These are phyloP conservation scores for Amniataba percoides DNA, from an alignment of 2,797 vertebrate genomes.

Conservation along the genomic window DNA sequence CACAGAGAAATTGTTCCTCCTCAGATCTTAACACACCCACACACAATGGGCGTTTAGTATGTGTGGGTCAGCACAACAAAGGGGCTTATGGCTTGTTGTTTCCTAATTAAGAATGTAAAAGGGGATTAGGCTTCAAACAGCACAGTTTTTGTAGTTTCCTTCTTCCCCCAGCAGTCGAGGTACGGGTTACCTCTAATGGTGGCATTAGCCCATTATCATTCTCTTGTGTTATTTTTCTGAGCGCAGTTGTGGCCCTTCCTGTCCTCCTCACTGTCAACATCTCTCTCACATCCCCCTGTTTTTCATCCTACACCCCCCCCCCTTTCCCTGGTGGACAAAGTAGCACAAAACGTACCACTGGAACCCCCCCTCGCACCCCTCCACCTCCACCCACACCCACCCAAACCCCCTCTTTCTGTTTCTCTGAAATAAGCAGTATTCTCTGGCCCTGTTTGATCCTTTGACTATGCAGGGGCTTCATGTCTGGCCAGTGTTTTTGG, in stretches of 20 bases:
- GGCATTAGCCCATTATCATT: constrained; percentile 60
- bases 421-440: constrained; percentile 91
- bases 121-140: constrained; percentile 84
- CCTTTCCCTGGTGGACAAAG: constrained; percentile 66
- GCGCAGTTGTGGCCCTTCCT: constrained; percentile 51
- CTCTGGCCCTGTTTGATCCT: constrained; percentile 95
- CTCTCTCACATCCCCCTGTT: constrained; percentile 36
- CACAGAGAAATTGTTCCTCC: constrained; percentile 53
- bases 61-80: constrained; percentile 79
- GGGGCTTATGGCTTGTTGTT: constrained; percentile 79
- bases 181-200: constrained; percentile 65
- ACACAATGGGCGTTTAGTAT: constrained; percentile 72
- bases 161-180: constrained; percentile 58
- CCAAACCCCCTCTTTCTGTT: constrained; percentile 72
- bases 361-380: no score
- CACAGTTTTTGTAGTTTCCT: constrained; percentile 67
- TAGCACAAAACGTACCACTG: constrained; percentile 70
- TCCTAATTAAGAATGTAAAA: constrained; percentile 85
- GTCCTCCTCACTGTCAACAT: constrained; percentile 57
- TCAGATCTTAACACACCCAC: constrained; percentile 75
- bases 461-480: constrained; percentile 89
- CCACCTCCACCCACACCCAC: not conserved
- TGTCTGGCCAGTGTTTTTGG: constrained; percentile 98
- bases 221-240: constrained; percentile 53
- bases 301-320: constrained; percentile 5